These are phyloP conservation scores for Liposcelis brunnea DNA, from an alignment of 2,888 invertebrate genomes.

Conservation along the genomic window DNA sequence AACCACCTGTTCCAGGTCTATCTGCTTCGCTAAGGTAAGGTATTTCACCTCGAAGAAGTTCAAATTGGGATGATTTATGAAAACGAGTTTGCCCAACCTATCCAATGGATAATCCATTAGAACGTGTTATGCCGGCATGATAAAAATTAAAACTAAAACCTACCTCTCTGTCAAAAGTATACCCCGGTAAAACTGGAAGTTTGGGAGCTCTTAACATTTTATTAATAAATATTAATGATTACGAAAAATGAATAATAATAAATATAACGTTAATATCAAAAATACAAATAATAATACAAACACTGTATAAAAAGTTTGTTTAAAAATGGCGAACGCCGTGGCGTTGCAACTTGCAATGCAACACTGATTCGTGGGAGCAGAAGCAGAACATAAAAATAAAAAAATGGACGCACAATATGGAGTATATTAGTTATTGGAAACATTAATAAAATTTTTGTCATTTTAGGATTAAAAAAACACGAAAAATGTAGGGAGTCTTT, in stretches of 20 bases:
- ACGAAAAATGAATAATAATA: conserved; percentile 10
- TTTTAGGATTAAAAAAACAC: too few relatives aligned
- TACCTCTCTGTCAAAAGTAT: conserved; percentile 46
- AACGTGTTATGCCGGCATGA: conserved; percentile 8
- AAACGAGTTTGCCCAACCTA: conserved; percentile 46
- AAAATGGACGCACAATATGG: too few relatives aligned
- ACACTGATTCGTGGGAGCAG: neutral
- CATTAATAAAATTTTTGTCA: too few relatives aligned
- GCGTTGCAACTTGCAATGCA: neutral
- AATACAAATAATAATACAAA: conserved; percentile 12
- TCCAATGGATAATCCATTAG: conserved; percentile 14
- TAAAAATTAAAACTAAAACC: conserved; percentile 23
- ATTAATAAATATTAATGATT: conserved; percentile 9
- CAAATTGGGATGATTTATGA: conserved; percentile 42
- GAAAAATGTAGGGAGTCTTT: too few relatives aligned
- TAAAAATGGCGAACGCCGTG: neutral
- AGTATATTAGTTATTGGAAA: too few relatives aligned
- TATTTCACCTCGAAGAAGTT: conserved; percentile 36
- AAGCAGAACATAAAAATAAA: too few relatives aligned
- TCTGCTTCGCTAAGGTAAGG: conserved; percentile 42
- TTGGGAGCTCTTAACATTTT: conserved; percentile 40
- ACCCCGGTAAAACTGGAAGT: conserved; percentile 58
- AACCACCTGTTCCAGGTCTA: conserved; percentile 40
- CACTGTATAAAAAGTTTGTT: conserved; percentile 10
- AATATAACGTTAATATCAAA: conserved; percentile 10